Conservation (phyloP, 1,140 invertebrate genomes). For the Epicauta chinensis region DNA sequence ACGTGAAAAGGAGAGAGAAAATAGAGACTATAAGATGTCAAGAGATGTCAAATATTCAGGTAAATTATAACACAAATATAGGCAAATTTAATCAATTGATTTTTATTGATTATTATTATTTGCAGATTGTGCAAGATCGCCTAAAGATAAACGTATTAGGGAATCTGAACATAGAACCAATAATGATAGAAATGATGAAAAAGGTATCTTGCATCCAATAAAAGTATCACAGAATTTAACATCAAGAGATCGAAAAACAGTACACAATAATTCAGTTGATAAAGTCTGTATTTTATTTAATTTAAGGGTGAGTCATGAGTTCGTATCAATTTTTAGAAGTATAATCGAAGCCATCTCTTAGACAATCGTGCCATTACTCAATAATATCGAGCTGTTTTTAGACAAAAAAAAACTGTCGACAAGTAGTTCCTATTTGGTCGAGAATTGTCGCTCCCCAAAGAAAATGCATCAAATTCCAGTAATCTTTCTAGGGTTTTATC, state of each 20-base stretch:
- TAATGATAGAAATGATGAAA: constrained; percentile 73
- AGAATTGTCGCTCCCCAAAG: too few relatives aligned
- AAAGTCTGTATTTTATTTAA: constrained; percentile 36
- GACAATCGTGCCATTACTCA: too few relatives aligned
- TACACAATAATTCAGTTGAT: constrained; percentile 57
- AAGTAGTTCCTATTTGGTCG: too few relatives aligned
- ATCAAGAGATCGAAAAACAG: constrained; percentile 54
- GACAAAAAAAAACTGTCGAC: too few relatives aligned
- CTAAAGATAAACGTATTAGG: constrained; percentile 75
- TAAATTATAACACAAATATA: constrained; percentile 33
- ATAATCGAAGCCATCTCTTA: too few relatives aligned
- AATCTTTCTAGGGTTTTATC: too few relatives aligned
- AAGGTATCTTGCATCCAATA: constrained; percentile 60
- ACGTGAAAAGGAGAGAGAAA: constrained; percentile 84
- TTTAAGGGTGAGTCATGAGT: too few relatives aligned
- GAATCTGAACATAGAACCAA: constrained; percentile 78
- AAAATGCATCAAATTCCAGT: too few relatives aligned
- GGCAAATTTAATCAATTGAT: too few relatives aligned
- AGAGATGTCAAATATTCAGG: constrained; percentile 74
- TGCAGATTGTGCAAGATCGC: constrained; percentile 70
- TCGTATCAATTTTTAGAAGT: too few relatives aligned
- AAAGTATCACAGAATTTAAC: constrained; percentile 53
- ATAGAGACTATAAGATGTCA: constrained; percentile 79
- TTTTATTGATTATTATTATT: constrained; percentile 25
- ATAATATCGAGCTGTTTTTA: too few relatives aligned